Evolutionary conservation across 2,797 vertebrate species (phyloP).

Genomic region (Helostoma temminkii): DNA sequence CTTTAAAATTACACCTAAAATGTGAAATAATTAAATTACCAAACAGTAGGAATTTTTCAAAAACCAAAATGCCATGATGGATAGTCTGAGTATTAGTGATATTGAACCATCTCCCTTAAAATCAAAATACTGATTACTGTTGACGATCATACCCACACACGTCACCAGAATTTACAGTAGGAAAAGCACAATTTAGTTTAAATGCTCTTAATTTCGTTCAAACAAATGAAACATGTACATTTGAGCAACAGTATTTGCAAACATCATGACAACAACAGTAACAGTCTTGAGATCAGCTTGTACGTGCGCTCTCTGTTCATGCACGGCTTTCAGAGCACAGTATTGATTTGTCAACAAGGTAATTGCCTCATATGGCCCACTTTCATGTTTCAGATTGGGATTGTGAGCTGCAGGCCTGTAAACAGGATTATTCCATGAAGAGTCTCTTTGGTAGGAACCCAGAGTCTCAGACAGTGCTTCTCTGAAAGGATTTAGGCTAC

Average conservation of each 20-base stretch:
- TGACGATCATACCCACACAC: slow-evolving; percentile 45
- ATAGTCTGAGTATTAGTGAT: neutral
- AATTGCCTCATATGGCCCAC: slow-evolving; percentile 44
- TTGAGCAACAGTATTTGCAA: slow-evolving; percentile 38
- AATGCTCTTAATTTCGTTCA: slow-evolving; percentile 41
- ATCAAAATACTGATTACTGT: slow-evolving; percentile 33
- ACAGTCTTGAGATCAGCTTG: slow-evolving; percentile 34
- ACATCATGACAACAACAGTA: slow-evolving; percentile 42
- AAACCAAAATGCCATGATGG: slow-evolving; percentile 7
- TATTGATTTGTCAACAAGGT: slow-evolving; percentile 41
- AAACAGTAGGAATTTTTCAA: slow-evolving; percentile 6
- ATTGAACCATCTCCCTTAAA: slow-evolving; percentile 1
- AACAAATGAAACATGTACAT: slow-evolving; percentile 33
- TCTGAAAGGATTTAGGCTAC: slow-evolving; percentile 69
- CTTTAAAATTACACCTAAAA: slow-evolving; percentile 21
- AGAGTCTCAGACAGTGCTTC: slow-evolving; percentile 48
- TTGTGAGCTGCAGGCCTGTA: slow-evolving; percentile 37
- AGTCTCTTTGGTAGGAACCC: slow-evolving; percentile 42
- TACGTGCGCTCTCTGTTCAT: slow-evolving; percentile 30
- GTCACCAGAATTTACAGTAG: slow-evolving; percentile 21
- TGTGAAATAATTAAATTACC: neutral
- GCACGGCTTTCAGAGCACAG: slow-evolving; percentile 46
- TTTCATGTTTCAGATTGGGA: slow-evolving; percentile 59
- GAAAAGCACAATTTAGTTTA: slow-evolving; percentile 36
- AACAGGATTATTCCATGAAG: slow-evolving; percentile 61